Evolutionary conservation across 1,140 invertebrate species (phyloP).

Genomic region (Zaprionus camerounensis): DNA sequence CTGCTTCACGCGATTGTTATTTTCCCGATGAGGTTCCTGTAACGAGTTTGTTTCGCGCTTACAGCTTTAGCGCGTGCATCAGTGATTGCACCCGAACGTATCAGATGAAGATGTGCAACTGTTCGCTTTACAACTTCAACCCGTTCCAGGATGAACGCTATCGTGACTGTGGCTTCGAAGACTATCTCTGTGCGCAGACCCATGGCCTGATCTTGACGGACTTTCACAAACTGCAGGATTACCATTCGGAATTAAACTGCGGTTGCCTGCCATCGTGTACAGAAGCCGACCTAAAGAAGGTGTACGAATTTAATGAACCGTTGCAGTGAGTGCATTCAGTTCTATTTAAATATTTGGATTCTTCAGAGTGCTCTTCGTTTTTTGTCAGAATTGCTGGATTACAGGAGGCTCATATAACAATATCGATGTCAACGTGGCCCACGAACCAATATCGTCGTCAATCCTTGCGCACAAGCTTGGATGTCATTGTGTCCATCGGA

Average conservation of each 20-base stretch:
- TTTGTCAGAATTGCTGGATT: not conserved
- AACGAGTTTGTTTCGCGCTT: conserved; percentile 84
- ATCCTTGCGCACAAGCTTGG: conserved; percentile 84
- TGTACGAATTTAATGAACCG: conserved; percentile 56
- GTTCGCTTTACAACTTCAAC: conserved; percentile 77
- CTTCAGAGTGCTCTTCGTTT: not conserved
- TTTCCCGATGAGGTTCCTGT: conserved; percentile 85
- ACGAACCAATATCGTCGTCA: conserved; percentile 85
- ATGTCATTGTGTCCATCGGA: conserved; percentile 84
- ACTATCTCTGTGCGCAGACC: conserved; percentile 59
- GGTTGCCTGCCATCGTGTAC: conserved; percentile 85
- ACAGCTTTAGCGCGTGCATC: conserved; percentile 86
- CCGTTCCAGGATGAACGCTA: conserved; percentile 38
- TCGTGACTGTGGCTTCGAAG: conserved; percentile 63
- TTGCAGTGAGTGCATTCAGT: conserved; percentile 19
- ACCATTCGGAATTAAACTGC: conserved; percentile 50
- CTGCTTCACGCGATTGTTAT: conserved; percentile 84
- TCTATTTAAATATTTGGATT: not conserved
- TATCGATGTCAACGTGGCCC: conserved; percentile 61
- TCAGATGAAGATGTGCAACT: conserved; percentile 85
- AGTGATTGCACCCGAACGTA: conserved; percentile 84
- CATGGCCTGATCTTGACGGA: conserved; percentile 60
- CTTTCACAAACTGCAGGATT: conserved; percentile 48
- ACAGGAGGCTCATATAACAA: conserved; percentile 34
- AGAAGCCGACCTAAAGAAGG: conserved; percentile 84